Base-by-base conservation (phyloP, 2,888 invertebrate genomes). In the Strigamia transsilvanica region DNA sequence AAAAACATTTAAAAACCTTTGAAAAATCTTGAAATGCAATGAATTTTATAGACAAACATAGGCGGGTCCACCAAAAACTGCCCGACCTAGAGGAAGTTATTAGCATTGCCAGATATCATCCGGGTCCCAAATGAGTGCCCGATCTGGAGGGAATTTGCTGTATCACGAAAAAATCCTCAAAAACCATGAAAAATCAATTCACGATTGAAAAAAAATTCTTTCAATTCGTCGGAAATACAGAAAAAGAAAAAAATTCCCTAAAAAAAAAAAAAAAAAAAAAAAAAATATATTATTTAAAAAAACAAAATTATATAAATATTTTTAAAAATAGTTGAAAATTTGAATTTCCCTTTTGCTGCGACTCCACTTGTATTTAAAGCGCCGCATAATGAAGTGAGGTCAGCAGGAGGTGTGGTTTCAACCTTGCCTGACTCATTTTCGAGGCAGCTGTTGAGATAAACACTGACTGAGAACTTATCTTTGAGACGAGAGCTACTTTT, bases 341-440 rank as follows among this genome's bases (percentile, higher is more conserved):
- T 10, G 13, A 73, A 73, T 73, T 73, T 73, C 23, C 23, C 12
- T 32, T 73, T 73, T 4, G 32, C 32, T 73, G 4, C 73, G 27
- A 73, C 73, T 73, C 32, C 73, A 32, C 13, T 73, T 27, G 32
- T 73, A 73, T 73, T 73, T 73, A 73, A 73, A 73, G 32, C 73
- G 10, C 73, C 27, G 73, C 73, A 73, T 73, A 73, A 73, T 73
- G 73, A 73, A 73, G 73, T 73, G 73, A 73, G 73, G 73, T 73
- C 73, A 73, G 73, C 73, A 73, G 73, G 73, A 73, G 73, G 73
- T 73, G 73, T 73, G 73, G 73, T 73, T 73, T 73, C 73, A 73
- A 73, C 73, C 73, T 73, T 73, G 73, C 73, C 73, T 73, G 73
- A 73, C 73, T 73, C 73, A 73, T 73, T 73, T 73, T 73, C 27